Evolutionary conservation across 2,888 invertebrate genomes (phyloP).

Genomic region (Nysson spinosus): DNA sequence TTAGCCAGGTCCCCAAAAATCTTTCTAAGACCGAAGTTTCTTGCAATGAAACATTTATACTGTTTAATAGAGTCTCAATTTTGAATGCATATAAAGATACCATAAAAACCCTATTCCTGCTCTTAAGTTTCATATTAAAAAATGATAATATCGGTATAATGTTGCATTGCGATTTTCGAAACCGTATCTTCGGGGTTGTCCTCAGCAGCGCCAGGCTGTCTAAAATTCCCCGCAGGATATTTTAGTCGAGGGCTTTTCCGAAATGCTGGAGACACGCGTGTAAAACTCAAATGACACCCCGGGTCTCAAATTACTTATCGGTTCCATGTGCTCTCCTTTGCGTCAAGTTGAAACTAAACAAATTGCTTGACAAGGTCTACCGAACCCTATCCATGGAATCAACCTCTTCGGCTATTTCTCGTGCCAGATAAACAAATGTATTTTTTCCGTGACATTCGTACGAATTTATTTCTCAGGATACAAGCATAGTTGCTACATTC

Average conservation of each 20-base stretch:
- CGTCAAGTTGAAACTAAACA: conserved; percentile 71
- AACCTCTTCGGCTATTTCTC: conserved; percentile 12
- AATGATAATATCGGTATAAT: background rate
- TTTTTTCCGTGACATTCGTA: conserved; percentile 9
- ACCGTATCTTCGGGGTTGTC: conserved; percentile 15
- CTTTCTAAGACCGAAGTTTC: too few species aligned
- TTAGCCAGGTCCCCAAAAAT: too few species aligned
- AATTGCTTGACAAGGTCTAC: conserved; percentile 58
- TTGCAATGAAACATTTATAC: too few species aligned
- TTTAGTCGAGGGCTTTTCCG: conserved; percentile 36
- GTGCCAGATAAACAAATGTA: conserved; percentile 31
- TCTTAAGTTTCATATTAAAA: too few species aligned
- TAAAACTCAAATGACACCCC: conserved; percentile 33
- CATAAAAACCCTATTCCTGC: too few species aligned
- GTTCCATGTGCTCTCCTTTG: conserved; percentile 49
- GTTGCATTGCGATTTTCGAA: background rate
- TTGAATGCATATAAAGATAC: too few species aligned
- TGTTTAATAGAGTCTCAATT: too few species aligned
- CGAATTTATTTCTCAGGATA: too few species aligned
- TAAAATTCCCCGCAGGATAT: conserved; percentile 37
- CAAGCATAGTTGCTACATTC: too few species aligned
- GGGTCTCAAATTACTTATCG: conserved; percentile 60
- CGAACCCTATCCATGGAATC: conserved; percentile 46
- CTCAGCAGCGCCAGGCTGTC: conserved; percentile 67
- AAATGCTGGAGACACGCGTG: conserved; percentile 49